phyloP scores from a whole-genome alignment of 2,888 invertebrate species.

The Cosmia pyralina region DNA sequence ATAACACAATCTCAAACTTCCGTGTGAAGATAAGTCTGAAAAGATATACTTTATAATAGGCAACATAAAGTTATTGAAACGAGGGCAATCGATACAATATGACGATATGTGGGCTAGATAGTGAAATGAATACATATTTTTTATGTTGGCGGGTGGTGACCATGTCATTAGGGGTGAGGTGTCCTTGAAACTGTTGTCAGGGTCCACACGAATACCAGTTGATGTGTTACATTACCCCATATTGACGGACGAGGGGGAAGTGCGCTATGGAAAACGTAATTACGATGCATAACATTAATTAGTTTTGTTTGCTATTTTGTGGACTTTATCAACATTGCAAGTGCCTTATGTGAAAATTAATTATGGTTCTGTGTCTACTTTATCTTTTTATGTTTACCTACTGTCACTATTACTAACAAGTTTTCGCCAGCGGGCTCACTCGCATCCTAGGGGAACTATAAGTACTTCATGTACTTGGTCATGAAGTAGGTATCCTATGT shows the following conservation, averaged over 20 bases:
- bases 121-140: constrained; percentile 63
- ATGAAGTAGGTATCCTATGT: too few species aligned
- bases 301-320: constrained; percentile 41
- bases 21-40: constrained; percentile 45
- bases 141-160: constrained; percentile 56
- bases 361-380: constrained; percentile 3
- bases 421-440: neutral
- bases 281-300: constrained; percentile 48
- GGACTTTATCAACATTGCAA: constrained; percentile 22
- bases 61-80: constrained; percentile 65
- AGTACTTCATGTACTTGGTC: neutral
- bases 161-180: constrained; percentile 66
- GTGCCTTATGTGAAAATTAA: constrained; percentile 28
- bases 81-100: constrained; percentile 75
- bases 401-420: neutral
- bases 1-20: constrained; percentile 50
- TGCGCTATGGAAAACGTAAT: constrained; percentile 41
- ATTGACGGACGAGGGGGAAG: constrained; percentile 46
- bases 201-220: constrained; percentile 65
- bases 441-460: neutral
- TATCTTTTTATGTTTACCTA: neutral
- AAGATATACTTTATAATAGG: constrained; percentile 49
- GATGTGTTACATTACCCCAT: constrained; percentile 36
- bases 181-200: constrained; percentile 71
- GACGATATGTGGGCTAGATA: constrained; percentile 66